Evolutionary conservation across 2,888 invertebrate genomes (phyloP).

Genomic region (Chrysomela aeneicollis): DNA sequence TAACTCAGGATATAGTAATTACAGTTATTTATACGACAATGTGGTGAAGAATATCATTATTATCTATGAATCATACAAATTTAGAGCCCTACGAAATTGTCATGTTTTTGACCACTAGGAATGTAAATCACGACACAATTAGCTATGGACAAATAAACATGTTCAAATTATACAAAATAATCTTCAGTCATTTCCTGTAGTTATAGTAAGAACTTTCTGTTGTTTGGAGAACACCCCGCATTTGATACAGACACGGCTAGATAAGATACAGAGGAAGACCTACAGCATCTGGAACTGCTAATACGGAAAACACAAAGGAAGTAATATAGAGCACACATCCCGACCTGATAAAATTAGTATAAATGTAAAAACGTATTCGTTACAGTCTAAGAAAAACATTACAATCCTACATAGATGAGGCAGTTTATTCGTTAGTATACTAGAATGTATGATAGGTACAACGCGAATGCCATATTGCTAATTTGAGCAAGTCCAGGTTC

Average conservation of each 20-base stretch:
- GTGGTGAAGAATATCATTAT: too few relatives aligned
- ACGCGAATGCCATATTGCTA: slow-evolving; percentile 52
- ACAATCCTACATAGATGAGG: slow-evolving; percentile 50
- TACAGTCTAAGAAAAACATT: slow-evolving; percentile 45
- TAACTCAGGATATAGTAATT: too few relatives aligned
- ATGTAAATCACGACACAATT: too few relatives aligned
- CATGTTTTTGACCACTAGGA: too few relatives aligned
- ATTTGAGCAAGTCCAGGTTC: slow-evolving; percentile 55
- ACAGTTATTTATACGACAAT: too few relatives aligned
- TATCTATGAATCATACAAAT: too few relatives aligned
- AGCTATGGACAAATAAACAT: too few relatives aligned
- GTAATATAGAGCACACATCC: slow-evolving; percentile 33
- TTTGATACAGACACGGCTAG: slow-evolving; percentile 51
- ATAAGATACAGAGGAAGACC: slow-evolving; percentile 50
- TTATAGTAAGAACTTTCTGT: too few relatives aligned
- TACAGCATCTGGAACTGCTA: slow-evolving; percentile 40
- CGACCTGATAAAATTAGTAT: slow-evolving; percentile 45
- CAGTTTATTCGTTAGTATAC: slow-evolving; percentile 52
- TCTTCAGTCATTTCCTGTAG: too few relatives aligned
- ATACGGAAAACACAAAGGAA: slow-evolving; percentile 26
- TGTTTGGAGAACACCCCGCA: slow-evolving; percentile 23
- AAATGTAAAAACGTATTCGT: slow-evolving; percentile 47
- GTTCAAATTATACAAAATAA: too few relatives aligned
- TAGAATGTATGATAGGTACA: slow-evolving; percentile 42
- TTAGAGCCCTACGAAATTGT: too few relatives aligned